phyloP scores from a whole-genome alignment of 2,888 invertebrate genomes.

The Pantelozetes paolii region DNA sequence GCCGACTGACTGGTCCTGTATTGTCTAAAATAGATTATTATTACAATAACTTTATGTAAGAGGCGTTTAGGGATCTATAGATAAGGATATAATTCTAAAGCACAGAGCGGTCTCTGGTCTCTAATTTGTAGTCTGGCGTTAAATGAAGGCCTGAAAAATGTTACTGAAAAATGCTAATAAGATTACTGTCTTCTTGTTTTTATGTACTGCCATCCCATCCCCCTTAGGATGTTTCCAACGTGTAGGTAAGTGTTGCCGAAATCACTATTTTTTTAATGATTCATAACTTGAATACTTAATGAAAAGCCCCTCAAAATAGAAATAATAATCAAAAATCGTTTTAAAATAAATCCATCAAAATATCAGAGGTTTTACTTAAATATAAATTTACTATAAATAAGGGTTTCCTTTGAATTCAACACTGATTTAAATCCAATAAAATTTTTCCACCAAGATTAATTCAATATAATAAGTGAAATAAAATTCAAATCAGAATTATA shows the following conservation, averaged over 20 bases:
- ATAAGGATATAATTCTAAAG: background rate
- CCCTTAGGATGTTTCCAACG: conserved; percentile 18
- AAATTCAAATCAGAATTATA: too few species aligned
- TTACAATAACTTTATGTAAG: conserved; percentile 15
- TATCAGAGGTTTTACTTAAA: background rate
- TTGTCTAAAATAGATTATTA: background rate
- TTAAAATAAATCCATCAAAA: background rate
- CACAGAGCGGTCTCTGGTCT: background rate
- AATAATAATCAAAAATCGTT: background rate
- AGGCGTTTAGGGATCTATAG: background rate
- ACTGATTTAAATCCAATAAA: too few species aligned
- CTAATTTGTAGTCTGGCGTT: background rate
- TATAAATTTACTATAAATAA: too few species aligned
- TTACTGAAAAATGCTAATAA: conserved; percentile 29
- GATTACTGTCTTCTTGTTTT: conserved; percentile 15
- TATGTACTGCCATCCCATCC: background rate
- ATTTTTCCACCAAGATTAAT: too few species aligned
- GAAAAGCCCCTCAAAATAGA: background rate
- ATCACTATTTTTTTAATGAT: background rate
- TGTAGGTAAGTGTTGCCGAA: conserved; percentile 18
- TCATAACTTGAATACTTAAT: background rate
- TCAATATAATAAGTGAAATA: too few species aligned
- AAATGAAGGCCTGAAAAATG: background rate
- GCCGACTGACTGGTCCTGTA: background rate
- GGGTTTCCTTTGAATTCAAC: too few species aligned